Evolutionary conservation across 1,140 invertebrate species (phyloP).

Genomic region (Trypoxylus dichotomus): DNA sequence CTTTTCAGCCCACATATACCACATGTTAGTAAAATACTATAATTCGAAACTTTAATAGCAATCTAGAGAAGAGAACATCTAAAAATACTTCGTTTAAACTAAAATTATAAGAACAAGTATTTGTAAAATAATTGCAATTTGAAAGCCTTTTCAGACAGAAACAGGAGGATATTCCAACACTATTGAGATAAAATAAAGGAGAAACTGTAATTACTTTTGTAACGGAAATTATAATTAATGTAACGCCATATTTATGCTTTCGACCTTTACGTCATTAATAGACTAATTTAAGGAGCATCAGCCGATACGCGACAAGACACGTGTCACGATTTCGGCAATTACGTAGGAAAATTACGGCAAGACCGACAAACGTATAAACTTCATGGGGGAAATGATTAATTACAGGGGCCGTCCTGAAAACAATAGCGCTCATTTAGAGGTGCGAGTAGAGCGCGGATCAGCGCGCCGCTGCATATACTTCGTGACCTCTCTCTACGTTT

Average conservation of each 20-base stretch:
- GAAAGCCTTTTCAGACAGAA: too few relatives aligned
- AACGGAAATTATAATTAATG: neutral
- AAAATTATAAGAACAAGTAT: too few relatives aligned
- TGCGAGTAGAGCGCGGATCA: neutral
- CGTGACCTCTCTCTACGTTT: neutral
- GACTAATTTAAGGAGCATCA: slow-evolving; percentile 6
- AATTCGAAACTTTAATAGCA: too few relatives aligned
- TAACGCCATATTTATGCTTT: neutral
- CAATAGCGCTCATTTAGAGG: slow-evolving; percentile 16
- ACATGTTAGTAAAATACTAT: too few relatives aligned
- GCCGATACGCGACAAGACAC: neutral
- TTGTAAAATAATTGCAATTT: too few relatives aligned
- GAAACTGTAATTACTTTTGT: too few relatives aligned
- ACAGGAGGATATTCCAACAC: too few relatives aligned
- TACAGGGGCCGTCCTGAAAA: slow-evolving; percentile 9
- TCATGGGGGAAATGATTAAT: slow-evolving; percentile 15
- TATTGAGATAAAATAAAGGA: too few relatives aligned
- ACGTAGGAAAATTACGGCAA: slow-evolving; percentile 6
- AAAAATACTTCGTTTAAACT: too few relatives aligned
- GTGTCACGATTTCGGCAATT: slow-evolving; percentile 21
- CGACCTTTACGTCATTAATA: neutral
- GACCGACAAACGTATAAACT: slow-evolving; percentile 23
- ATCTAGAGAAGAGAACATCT: too few relatives aligned
- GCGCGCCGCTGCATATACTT: neutral
- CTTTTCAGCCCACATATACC: too few relatives aligned